Evolutionary conservation across 2,797 vertebrate genomes (phyloP).

Genomic region (Chaetodon trifasciatus): DNA sequence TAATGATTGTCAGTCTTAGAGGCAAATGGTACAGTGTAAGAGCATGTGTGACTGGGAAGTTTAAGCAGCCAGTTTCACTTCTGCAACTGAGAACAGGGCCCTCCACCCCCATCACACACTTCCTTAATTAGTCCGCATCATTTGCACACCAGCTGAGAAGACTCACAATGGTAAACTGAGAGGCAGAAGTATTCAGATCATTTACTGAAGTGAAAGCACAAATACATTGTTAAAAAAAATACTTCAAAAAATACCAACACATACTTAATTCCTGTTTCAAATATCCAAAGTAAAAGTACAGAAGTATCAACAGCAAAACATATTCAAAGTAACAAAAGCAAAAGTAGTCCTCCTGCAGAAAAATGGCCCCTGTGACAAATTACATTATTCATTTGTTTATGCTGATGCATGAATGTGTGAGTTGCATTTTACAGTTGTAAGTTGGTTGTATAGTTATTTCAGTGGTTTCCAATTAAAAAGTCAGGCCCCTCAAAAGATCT

Average conservation of each 20-base stretch:
- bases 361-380: neutral
- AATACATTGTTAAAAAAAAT: neutral
- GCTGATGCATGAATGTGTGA: neutral
- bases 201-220: neutral
- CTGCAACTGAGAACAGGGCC: slow-evolving; percentile 54
- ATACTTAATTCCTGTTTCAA: neutral
- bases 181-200: neutral
- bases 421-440: neutral
- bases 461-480: neutral
- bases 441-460: neutral
- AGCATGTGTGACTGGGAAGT: neutral
- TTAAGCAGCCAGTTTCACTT: slow-evolving; percentile 75
- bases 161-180: neutral
- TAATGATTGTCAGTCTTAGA: neutral
- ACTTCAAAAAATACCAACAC: neutral
- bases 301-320: neutral
- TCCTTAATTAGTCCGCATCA: slow-evolving; percentile 59
- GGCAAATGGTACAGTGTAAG: neutral
- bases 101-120: slow-evolving; percentile 59
- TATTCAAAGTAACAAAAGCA: neutral
- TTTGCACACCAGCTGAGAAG: neutral
- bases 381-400: neutral
- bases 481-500: neutral
- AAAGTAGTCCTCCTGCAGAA: neutral
- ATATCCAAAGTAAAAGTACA: neutral